Evolutionary conservation across 2,888 invertebrate species (phyloP).

Genomic region (Metacarcinus magister): DNA sequence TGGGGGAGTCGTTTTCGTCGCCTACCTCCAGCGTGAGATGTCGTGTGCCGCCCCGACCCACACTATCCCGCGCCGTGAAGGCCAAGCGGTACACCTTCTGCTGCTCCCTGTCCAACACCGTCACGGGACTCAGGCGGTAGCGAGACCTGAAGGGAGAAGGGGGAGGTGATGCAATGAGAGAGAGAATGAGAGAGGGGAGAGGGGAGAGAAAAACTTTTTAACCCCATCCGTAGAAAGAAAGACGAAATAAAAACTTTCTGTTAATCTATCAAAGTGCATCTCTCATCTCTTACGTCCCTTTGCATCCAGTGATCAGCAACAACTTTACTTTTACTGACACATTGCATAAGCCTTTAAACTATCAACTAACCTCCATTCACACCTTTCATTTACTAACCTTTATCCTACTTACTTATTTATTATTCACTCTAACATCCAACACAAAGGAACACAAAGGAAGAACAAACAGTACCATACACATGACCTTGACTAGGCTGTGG

Average conservation of each 20-base stretch:
- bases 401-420: not conserved
- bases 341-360: not conserved
- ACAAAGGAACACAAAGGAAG: not conserved
- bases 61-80: constrained; percentile 94
- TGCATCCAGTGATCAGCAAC: not conserved
- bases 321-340: not conserved
- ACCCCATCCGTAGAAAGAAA: too few relatives aligned
- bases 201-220: too few relatives aligned
- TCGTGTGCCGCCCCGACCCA: constrained; percentile 92
- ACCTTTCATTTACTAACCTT: not conserved
- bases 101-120: constrained; percentile 93
- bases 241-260: too few relatives aligned
- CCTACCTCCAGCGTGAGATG: constrained; percentile 96
- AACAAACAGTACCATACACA: too few relatives aligned
- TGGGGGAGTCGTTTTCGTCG: constrained; percentile 96
- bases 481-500: too few relatives aligned
- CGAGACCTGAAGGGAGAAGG: constrained; percentile 59
- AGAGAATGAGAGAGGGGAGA: constrained; percentile 43
- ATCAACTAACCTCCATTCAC: not conserved
- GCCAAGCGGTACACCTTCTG: constrained; percentile 95
- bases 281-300: not conserved
- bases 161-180: not conserved
- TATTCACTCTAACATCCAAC: too few relatives aligned
- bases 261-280: too few relatives aligned
- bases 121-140: constrained; percentile 88